These are phyloP conservation scores for Keiferia lycopersicella DNA, from an alignment of 2,888 invertebrate species.

Conservation along the genomic window DNA sequence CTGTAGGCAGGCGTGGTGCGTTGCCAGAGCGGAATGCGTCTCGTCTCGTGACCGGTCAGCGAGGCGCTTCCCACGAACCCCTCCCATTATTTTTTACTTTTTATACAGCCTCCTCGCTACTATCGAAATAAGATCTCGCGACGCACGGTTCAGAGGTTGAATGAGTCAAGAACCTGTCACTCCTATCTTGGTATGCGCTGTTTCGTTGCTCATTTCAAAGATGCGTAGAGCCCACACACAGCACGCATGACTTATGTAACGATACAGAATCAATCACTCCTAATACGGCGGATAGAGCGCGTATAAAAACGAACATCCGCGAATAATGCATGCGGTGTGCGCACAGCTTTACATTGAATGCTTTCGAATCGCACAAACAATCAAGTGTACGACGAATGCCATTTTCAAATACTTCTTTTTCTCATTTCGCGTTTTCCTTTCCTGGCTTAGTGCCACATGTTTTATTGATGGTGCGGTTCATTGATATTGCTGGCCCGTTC, in stretches of 20 bases:
- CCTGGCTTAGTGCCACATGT: constrained; percentile 78
- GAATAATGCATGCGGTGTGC: constrained; percentile 71
- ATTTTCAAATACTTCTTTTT: constrained; percentile 79
- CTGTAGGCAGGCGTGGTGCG: not conserved
- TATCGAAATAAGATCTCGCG: constrained; percentile 38
- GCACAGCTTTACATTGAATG: constrained; percentile 74
- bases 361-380: constrained; percentile 73
- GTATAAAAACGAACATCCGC: constrained; percentile 46
- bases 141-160: constrained; percentile 50
- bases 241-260: constrained; percentile 57
- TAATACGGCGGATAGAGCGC: constrained; percentile 50
- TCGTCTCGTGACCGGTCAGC: constrained; percentile 47
- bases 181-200: constrained; percentile 20
- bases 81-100: constrained; percentile 39
- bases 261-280: constrained; percentile 60
- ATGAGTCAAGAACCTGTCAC: constrained; percentile 45
- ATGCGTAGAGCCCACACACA: constrained; percentile 51
- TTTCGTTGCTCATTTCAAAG: constrained; percentile 31
- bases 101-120: constrained; percentile 31
- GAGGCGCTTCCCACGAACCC: constrained; percentile 43
- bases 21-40: constrained; percentile 43
- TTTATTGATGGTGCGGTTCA: constrained; percentile 80
- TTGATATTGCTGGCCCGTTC: constrained; percentile 81
- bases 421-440: constrained; percentile 78
- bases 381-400: constrained; percentile 70